Base-by-base conservation (phyloP, 2,888 invertebrate genomes). In the Noctua janthina region DNA sequence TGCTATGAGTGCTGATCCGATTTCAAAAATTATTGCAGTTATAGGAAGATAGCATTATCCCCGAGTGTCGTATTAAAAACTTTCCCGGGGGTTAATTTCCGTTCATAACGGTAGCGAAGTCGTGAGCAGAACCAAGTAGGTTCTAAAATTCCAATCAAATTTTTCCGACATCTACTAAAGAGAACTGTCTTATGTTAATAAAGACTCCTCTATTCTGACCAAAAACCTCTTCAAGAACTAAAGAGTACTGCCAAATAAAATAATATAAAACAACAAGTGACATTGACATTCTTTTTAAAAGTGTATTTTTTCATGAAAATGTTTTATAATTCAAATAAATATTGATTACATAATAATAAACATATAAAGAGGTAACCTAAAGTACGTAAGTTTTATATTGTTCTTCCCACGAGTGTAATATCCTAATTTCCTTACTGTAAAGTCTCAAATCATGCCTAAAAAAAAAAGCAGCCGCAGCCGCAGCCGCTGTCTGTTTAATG, bases 281-380 rank as follows among this genome's bases (percentile, higher is more conserved):
- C 87, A 56, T 39, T 85, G 85, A 7, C 87, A 76, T 54, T 83
- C 79, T 76, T 76, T 79, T 79, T 39, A 39, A 68, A 74, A 76
- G 66, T 29, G 29, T 69, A 73, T 73, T 74, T 76, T 85, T 85
- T 74, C 51, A 76, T 67, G 76, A 83, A 85, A 85, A 83, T 84
- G 84, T 69, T 82, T 43, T 72, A 17, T 74, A 72, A 68, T 59
- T 74, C 23, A 23, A 64, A 79, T 68, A 81, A 77, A 81, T 49
- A 79, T 87, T 79, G 76, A 72, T 75, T 74, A 39, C 64, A 64
- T 23, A 46, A 39, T 56, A 78, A 78, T 66, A 49, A 54, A 78
- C 67, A 84, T 79, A 54, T 51, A 39, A 76, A 78, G 51, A 71
- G 85, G 77, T 74, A 56, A 51, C n/a, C 70, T 66, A 54, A 3